Evolutionary conservation across 2,888 invertebrate species (phyloP), one percentile per base, ranked within the genome.

Genomic region (Yponomeuta cagnagella): DNA sequence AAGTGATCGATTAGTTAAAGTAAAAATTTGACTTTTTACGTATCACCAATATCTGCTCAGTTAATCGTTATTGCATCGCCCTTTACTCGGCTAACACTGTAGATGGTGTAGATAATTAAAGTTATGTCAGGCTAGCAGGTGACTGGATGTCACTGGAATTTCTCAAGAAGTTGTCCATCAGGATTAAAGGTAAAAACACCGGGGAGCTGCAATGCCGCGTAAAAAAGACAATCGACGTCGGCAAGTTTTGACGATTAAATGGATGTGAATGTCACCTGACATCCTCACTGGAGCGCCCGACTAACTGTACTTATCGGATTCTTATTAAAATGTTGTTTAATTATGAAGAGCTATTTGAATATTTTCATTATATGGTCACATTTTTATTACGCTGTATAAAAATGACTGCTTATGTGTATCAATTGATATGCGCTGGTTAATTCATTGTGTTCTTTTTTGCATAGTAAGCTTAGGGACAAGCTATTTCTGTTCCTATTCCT

Each of bases 251-350:
- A 68, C 72, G 72, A 72, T 70, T 70, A 70, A 70, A 63, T 30
- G 70, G 72, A 72, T 72, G 70, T 63, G 63, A 70, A 72, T 72
- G 72, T 70, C 72, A 70, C 63, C 52, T 8, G 37, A 33, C 70
- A 70, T 70, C 70, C 70, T 63, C 63, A 52, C 4, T 33, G 33
- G 12, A 58, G 52, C 52, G 52, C 52, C 52, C 52, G 52, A 58
- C 52, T 30, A 65, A 65, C 65, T 65, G 65, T 58, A 58, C 52
- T 58, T 15, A 58, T 58, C 15, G 52, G 52, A 15, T 58, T 58
- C 52, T 58, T 58, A 58, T 58, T 58, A 58, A 58, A 58, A 58
- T 58, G 52, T 58, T 58, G 52, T 15, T 58, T 58, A 15, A 58
- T 58, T 58, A 58, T 15, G 15, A 58, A 52, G 52, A 15, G 12